phyloP scores from a whole-genome alignment of 2,113 vertebrate genomes.

The Ardeotis arabs region DNA sequence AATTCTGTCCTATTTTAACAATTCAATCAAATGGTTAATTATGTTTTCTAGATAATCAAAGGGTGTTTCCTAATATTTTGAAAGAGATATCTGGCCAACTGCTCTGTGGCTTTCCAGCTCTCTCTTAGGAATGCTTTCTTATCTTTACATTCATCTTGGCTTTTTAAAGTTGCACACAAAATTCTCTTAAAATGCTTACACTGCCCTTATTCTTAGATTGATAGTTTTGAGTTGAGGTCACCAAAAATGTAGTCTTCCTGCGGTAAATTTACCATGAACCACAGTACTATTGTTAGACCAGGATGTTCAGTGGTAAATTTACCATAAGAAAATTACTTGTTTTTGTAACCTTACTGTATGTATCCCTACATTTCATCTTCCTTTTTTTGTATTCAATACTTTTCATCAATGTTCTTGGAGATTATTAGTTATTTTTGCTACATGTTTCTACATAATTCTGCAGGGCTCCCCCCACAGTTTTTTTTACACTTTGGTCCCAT shows the following conservation, averaged over 20 bases:
- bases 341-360: not conserved
- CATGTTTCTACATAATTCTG: not conserved
- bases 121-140: not conserved
- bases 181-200: not conserved
- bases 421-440: not conserved
- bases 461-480: fast-evolving
- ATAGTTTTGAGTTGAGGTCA: not conserved
- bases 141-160: not conserved
- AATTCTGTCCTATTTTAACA: not conserved
- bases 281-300: slow-evolving; percentile 8
- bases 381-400: not conserved
- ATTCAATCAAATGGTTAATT: not conserved
- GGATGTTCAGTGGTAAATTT: slow-evolving; percentile 15
- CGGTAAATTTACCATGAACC: slow-evolving; percentile 21
- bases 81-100: not conserved
- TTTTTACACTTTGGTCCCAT: not conserved
- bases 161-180: not conserved
- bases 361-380: not conserved
- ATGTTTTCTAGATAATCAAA: not conserved
- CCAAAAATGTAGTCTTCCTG: not conserved
- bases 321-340: not conserved
- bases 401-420: not conserved
- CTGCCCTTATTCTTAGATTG: not conserved
- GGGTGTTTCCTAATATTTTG: not conserved
- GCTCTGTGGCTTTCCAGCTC: not conserved